Base-by-base conservation (phyloP, 2,888 invertebrate genomes). In the Heteropelma amictum region DNA sequence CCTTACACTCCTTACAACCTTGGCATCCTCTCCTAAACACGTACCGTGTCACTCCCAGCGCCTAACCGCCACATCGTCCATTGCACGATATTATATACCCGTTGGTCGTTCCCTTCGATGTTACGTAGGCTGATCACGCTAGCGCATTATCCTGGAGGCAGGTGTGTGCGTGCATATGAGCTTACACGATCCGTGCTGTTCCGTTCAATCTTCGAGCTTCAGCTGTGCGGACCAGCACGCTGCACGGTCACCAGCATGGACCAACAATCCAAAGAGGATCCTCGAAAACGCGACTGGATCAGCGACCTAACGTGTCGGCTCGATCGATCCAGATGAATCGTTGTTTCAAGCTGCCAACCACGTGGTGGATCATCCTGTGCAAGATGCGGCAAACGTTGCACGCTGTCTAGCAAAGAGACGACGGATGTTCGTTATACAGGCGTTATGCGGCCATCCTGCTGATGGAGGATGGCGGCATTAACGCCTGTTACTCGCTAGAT, bases 381-480 rank as follows among this genome's bases (percentile, higher is more conserved):
- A 72, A 56, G 61, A 71, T 75, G 67, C 54, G 35, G 49, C 42
- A n/a, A 56, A 33, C 42, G 38, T 61, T 49, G 14, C 38, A 10
- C n/a, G 12, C 21, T 45, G 63, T 68, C 61, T 69, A 54, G 26
- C 56, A 35, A 38, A 56, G 47, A 45, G 40, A 38, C 35, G 3
- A n/a, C 3, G n/a, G 14, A 12, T 30, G 76, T 76, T 71, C 40
- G 72, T 67, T 76, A 76, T 60, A 72, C 73, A n/a, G n/a, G n/a
- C n/a, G n/a, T n/a, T n/a, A 74, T 71, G 75, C 71, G 60, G 53
- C 23, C 38, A 70, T 38, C 38, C 26, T 74, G 72, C 70, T 75
- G 65, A 72, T 38, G 77, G 80, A 71, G 78, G 72, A 72, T 75
- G 65, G 73, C 40, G 77, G 80, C 69, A 79, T 80, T 80, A 80